These are phyloP conservation scores for Tenebrio molitor DNA, from an alignment of 1,140 invertebrate species.

Conservation along the genomic window DNA sequence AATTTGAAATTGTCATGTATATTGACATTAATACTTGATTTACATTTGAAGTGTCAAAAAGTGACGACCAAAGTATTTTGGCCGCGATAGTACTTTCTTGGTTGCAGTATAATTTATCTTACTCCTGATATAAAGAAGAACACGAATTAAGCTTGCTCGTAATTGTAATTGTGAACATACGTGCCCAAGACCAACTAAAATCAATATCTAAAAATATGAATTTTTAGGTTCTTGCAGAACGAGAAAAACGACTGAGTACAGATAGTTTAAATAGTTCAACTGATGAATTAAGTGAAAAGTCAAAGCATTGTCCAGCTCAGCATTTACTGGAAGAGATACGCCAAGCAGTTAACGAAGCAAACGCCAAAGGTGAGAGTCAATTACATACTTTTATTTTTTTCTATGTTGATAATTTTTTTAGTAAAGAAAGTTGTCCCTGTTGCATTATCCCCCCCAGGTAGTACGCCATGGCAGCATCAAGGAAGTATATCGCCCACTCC, in stretches of 20 bases:
- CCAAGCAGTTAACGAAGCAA: slow-evolving; percentile 86
- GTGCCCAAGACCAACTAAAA: too few species aligned
- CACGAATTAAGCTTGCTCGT: too few species aligned
- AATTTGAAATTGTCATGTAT: too few species aligned
- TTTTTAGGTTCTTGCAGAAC: slow-evolving; percentile 63
- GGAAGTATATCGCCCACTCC: slow-evolving; percentile 66
- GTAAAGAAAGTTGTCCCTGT: slow-evolving; percentile 75
- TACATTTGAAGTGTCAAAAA: too few species aligned
- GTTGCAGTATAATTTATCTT: too few species aligned
- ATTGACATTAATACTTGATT: too few species aligned
- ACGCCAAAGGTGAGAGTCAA: slow-evolving; percentile 84
- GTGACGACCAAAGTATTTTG: too few species aligned
- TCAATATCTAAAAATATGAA: too few species aligned
- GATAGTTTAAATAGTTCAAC: slow-evolving; percentile 75
- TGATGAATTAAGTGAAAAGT: slow-evolving; percentile 75
- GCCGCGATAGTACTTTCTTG: too few species aligned
- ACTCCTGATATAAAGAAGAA: too few species aligned
- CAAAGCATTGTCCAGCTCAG: slow-evolving; percentile 75
- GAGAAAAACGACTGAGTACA: slow-evolving; percentile 67
- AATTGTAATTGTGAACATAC: too few species aligned
- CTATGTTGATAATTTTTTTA: slow-evolving; percentile 57
- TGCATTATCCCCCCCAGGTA: slow-evolving; percentile 71
- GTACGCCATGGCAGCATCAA: slow-evolving; percentile 72
- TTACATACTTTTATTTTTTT: slow-evolving; percentile 23
- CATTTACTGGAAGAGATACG: slow-evolving; percentile 86